These are phyloP conservation scores for Lepus timidus DNA, from an alignment of 2,113 vertebrate genomes.

Conservation along the genomic window DNA sequence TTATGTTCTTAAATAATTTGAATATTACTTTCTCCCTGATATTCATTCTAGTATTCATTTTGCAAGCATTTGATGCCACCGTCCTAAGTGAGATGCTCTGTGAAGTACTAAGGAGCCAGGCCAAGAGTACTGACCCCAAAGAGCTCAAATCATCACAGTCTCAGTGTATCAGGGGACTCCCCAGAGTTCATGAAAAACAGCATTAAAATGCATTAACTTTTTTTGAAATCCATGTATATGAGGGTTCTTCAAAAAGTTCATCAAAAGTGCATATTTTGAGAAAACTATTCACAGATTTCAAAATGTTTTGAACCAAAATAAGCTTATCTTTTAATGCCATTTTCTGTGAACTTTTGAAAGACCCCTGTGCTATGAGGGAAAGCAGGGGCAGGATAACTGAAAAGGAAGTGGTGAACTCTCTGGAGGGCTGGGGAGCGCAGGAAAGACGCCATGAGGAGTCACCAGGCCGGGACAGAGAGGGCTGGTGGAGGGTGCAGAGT, in stretches of 20 bases:
- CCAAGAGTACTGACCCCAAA: not conserved
- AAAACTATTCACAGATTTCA: too few species aligned
- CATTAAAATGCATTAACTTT: too few species aligned
- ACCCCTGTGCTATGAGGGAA: not conserved
- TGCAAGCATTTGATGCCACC: not conserved
- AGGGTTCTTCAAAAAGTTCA: too few species aligned
- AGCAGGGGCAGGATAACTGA: not conserved
- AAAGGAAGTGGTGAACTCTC: not conserved
- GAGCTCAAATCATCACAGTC: not conserved
- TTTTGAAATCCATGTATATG: too few species aligned
- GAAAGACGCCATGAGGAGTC: not conserved
- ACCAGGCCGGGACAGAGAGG: not conserved
- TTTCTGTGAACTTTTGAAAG: too few species aligned
- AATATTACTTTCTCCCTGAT: not conserved
- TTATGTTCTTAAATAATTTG: not conserved
- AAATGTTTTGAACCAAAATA: too few species aligned
- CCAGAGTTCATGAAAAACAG: too few species aligned
- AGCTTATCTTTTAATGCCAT: too few species aligned
- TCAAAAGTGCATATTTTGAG: too few species aligned
- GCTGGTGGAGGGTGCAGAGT: accelerated
- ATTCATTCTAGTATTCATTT: not conserved
- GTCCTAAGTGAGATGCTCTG: not conserved
- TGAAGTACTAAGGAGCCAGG: not conserved
- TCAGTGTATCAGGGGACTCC: not conserved
- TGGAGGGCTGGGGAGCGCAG: accelerated